Evolutionary conservation across 2,888 invertebrate species (phyloP).

Genomic region (Penaeus monodon): DNA sequence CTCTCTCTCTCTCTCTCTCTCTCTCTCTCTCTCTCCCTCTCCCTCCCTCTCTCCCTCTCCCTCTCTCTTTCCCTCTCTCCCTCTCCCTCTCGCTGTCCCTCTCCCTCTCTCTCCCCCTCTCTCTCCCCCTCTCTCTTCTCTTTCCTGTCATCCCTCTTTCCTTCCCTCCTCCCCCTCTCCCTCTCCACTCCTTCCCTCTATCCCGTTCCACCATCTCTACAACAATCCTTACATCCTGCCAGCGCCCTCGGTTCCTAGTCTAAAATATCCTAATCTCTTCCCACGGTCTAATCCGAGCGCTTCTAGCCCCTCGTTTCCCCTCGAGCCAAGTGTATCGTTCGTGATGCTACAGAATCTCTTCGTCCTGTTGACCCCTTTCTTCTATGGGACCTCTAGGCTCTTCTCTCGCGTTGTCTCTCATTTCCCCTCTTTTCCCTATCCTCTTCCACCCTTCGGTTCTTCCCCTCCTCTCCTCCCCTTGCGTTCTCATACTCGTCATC

Average conservation of each 20-base stretch:
- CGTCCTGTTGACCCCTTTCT: too few species aligned
- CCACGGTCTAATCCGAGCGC: too few species aligned
- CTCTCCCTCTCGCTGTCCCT: too few species aligned
- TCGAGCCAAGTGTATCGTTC: too few species aligned
- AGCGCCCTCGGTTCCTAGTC: too few species aligned
- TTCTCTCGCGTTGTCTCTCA: neutral
- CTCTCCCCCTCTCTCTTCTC: neutral
- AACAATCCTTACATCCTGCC: too few species aligned
- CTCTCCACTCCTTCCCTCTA: neutral
- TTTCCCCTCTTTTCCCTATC: neutral
- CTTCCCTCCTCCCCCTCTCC: neutral
- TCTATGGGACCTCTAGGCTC: neutral
- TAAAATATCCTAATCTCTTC: too few species aligned
- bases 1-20: neutral
- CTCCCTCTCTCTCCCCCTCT: neutral
- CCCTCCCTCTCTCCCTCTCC: neutral
- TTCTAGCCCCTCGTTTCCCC: too few species aligned
- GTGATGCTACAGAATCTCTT: too few species aligned
- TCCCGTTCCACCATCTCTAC: too few species aligned
- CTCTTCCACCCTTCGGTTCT: neutral
- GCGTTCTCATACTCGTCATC: too few species aligned
- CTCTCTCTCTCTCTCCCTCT: neutral
- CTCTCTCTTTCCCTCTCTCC: neutral
- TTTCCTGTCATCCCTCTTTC: neutral
- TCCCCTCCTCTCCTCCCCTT: neutral